These are phyloP conservation scores for Drosophila basisetae DNA, from an alignment of 2,888 invertebrate species.

Conservation along the genomic window DNA sequence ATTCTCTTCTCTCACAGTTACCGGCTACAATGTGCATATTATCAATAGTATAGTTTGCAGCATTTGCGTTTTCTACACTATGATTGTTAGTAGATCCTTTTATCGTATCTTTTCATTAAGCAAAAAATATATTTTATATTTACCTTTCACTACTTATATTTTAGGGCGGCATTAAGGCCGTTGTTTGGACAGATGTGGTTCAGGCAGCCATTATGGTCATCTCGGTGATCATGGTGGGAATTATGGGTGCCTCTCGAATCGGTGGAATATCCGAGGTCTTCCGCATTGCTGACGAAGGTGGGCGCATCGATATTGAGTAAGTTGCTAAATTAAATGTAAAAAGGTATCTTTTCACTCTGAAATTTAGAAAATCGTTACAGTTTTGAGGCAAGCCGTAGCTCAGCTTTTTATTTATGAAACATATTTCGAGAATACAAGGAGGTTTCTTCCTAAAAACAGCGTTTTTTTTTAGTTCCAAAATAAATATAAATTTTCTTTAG, in stretches of 20 bases:
- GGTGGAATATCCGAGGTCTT: conserved; percentile 85
- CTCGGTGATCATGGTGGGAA: conserved; percentile 83
- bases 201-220: conserved; percentile 85
- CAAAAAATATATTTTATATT: not conserved
- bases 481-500: no score
- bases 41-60: conserved; percentile 86
- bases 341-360: not conserved
- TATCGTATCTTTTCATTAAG: not conserved
- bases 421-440: not conserved
- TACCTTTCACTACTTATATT: not conserved
- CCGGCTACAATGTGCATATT: conserved; percentile 87
- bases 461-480: no score
- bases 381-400: not conserved
- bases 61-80: conserved; percentile 88
- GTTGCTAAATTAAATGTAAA: conserved; percentile 10
- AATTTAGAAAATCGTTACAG: not conserved
- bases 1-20: conserved; percentile 83
- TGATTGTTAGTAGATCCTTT: conserved; percentile 85
- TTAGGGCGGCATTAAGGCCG: conserved; percentile 86
- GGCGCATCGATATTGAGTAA: conserved; percentile 84
- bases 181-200: conserved; percentile 86
- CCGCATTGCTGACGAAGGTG: conserved; percentile 81
- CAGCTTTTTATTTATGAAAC: not conserved
- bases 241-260: conserved; percentile 83
- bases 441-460: not conserved